These are phyloP conservation scores for Chalcis sispes DNA, from an alignment of 2,888 invertebrate genomes.

Conservation along the genomic window DNA sequence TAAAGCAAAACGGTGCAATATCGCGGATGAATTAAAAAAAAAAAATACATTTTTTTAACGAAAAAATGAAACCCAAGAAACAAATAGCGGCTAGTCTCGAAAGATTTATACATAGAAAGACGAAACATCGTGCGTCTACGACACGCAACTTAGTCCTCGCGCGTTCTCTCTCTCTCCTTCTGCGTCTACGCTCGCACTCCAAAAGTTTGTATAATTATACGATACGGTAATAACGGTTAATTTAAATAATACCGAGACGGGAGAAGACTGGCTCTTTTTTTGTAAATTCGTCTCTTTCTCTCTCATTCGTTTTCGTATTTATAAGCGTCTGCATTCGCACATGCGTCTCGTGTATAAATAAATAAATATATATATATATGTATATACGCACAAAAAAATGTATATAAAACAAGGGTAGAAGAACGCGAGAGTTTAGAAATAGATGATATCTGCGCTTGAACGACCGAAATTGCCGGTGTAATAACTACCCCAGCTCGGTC, in stretches of 20 bases:
- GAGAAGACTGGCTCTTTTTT: no score
- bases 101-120: slow-evolving; percentile 33
- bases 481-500: slow-evolving; percentile 58
- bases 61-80: not conserved
- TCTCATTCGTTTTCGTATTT: not conserved
- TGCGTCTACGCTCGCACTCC: slow-evolving; percentile 48
- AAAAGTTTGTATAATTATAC: slow-evolving; percentile 65
- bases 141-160: slow-evolving; percentile 42
- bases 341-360: not conserved
- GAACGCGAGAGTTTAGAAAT: slow-evolving; percentile 24
- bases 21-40: not conserved
- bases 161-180: slow-evolving; percentile 27
- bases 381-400: slow-evolving; percentile 18
- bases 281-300: slow-evolving; percentile 16
- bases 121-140: slow-evolving; percentile 20
- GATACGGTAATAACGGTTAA: slow-evolving; percentile 62
- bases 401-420: slow-evolving; percentile 13
- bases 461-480: slow-evolving; percentile 63
- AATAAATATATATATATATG: not conserved
- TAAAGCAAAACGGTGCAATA: no score
- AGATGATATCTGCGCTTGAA: slow-evolving; percentile 56
- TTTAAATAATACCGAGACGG: slow-evolving; percentile 62
- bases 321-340: not conserved
- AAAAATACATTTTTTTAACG: not conserved
- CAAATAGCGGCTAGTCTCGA: not conserved